Base-by-base conservation (phyloP, 2,113 vertebrate species). In the Myrmecophaga tridactyla region DNA sequence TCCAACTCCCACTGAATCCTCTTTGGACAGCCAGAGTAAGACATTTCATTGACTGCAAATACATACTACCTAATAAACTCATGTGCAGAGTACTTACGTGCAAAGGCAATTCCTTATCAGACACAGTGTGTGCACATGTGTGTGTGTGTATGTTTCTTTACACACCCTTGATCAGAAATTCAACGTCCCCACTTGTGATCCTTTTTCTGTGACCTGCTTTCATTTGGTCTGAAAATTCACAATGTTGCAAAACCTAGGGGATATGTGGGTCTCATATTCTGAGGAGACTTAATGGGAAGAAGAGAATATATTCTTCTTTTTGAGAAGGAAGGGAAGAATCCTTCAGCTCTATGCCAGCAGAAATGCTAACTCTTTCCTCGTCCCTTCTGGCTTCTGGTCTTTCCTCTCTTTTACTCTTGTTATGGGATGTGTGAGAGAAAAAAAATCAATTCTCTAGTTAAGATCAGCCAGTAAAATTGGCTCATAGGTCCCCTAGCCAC, bases 381-480 rank as follows among this genome's bases (percentile, higher is more conserved):
- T 25, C 10, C 18, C 80, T 53, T 31, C 13, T 13, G 80, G 41
- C 17, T 81, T 89, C 53, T n/a, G 15, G 51, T 65, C 39, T 83
- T 86, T 84, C 69, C 63, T 88, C 51, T 87, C 15, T 11, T 62
- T 53, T 34, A 48, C 43, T 86, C 80, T 83, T 90, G 36, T 84
- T 84, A 88, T 4, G 17, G 6, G 41, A 95, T 85, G 23, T 90
- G 46, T 81, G 62, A 72, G 51, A 73, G 82, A 96, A 86, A 53
- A 78, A 96, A 95, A 94, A 80, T 84, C 86, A 93, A 36, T 96
- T 92, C 46, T 56, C 13, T 81, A 70, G n/a, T 89, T 94, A 48
- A 62, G 17, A 21, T 67, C 53, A 77, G 56, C 72, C 63, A 73
- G 72, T 90, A 90, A 84, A 94, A 62, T 92, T 81, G 93, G 70